Evolutionary conservation across 2,113 vertebrate species (phyloP), one percentile per base, ranked within the genome.

Genomic region (Phasianus colchicus): DNA sequence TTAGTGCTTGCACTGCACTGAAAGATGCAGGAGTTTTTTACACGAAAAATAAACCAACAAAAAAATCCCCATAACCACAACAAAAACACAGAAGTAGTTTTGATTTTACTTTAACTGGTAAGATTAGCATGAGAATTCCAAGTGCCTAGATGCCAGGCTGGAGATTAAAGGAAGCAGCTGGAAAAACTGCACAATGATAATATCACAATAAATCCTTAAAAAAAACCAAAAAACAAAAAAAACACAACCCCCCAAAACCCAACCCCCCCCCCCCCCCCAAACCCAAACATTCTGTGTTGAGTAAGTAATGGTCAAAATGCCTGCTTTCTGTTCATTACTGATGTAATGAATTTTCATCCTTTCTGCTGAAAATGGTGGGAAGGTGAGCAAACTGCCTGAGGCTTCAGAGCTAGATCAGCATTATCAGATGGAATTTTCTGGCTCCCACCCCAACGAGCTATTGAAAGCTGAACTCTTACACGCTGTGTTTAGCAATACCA

Each of bases 401-500:
- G 61, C 61, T 69, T 63, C 82, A 58, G 34, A 66, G 36, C 45
- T 11, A 12, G 18, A 48, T 14, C 64, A 61, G 16, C 32, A 71
- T n/a, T 42, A 57, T 48, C 63, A 29, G 15, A 76, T 60, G 25
- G 88, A 86, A 97, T 77, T 45, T 91, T 67, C 92, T 93, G 74
- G 87, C 75, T 85, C 30, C n/a, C 48, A 50, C 80, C n/a, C n/a
- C 54, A 50, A 54, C 13, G 55, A 61, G 11, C 60, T 55, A 93
- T 80, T 92, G 63, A 90, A 71, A 90, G 73, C 89, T 61, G 57
- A 91, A 71, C 67, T 18, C 79, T 61, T 36, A 10, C 48, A 29
- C 32, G 91, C 95, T 95, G 83, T 88, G 83, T 69, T 97, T 86
- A 91, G 95, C 89, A 95, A 74, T 64, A n/a, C 43, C 73, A 93